These are phyloP conservation scores for Drosophila ananassae DNA, from an alignment of 1,140 invertebrate genomes.

Conservation along the genomic window DNA sequence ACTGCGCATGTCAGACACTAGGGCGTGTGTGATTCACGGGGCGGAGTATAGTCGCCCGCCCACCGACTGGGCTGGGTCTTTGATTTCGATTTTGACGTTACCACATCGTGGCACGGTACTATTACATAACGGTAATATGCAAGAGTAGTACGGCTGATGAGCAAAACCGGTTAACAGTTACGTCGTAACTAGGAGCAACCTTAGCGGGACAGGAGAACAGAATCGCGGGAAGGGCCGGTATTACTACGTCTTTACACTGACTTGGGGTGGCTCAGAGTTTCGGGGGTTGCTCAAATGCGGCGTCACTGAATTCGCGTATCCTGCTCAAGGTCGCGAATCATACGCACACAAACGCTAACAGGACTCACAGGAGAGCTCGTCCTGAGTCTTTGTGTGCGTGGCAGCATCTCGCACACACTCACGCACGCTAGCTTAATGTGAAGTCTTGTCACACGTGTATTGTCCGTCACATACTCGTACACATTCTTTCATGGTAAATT, in stretches of 20 bases:
- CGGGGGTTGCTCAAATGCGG: slow-evolving; percentile 54
- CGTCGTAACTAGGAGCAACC: slow-evolving; percentile 84
- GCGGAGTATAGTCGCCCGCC: slow-evolving; percentile 64
- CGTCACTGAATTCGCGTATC: slow-evolving; percentile 17
- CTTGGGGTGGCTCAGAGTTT: slow-evolving; percentile 7
- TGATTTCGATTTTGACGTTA: slow-evolving; percentile 54
- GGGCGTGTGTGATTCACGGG: slow-evolving; percentile 68
- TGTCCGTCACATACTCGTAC: slow-evolving; percentile 71
- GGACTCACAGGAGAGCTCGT: background rate
- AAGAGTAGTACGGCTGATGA: slow-evolving; percentile 39
- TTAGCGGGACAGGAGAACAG: slow-evolving; percentile 77
- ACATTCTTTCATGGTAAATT: slow-evolving; percentile 83
- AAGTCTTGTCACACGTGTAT: slow-evolving; percentile 46
- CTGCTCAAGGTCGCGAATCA: slow-evolving; percentile 59
- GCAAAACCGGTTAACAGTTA: slow-evolving; percentile 79
- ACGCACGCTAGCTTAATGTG: slow-evolving; percentile 18
- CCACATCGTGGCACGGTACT: slow-evolving; percentile 22
- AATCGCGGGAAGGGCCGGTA: background rate
- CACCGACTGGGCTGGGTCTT: slow-evolving; percentile 53
- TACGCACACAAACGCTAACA: background rate
- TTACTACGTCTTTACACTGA: slow-evolving; percentile 78
- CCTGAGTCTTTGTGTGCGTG: slow-evolving; percentile 17
- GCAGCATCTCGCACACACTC: slow-evolving; percentile 47
- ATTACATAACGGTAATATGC: slow-evolving; percentile 65
- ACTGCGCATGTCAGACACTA: slow-evolving; percentile 64